These are phyloP conservation scores for Polypedilum pembai DNA, from an alignment of 1,140 invertebrate genomes.

Conservation along the genomic window DNA sequence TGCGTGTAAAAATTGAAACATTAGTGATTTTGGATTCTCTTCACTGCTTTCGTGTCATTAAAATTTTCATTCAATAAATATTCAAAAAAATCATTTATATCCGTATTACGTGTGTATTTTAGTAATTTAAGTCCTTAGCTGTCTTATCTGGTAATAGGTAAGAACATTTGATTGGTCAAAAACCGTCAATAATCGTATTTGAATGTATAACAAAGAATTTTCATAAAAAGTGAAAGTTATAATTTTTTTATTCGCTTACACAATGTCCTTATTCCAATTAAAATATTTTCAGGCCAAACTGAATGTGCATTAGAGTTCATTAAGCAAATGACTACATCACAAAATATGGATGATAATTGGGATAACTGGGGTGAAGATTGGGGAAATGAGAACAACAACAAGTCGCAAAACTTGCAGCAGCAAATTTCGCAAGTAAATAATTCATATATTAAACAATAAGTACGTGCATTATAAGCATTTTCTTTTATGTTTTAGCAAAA, in stretches of 20 bases:
- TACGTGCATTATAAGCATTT: background rate
- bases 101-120: slow-evolving; percentile 13
- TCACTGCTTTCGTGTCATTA: background rate
- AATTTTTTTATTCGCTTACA: slow-evolving; percentile 8
- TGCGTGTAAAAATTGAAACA: background rate
- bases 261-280: background rate
- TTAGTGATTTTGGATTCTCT: background rate
- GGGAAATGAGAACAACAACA: slow-evolving; percentile 22
- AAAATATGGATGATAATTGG: background rate
- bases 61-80: background rate
- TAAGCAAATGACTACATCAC: background rate
- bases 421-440: background rate
- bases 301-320: slow-evolving; percentile 9
- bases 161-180: background rate
- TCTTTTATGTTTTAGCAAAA: background rate
- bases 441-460: background rate
- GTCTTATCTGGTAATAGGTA: background rate
- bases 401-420: background rate
- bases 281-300: background rate
- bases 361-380: slow-evolving; percentile 3
- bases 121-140: background rate
- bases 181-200: background rate
- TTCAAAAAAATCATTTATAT: background rate
- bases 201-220: background rate
- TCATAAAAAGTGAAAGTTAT: slow-evolving; percentile 10